Evolutionary conservation across 2,113 vertebrate species (phyloP).

Genomic region (Chaenogobius annularis): DNA sequence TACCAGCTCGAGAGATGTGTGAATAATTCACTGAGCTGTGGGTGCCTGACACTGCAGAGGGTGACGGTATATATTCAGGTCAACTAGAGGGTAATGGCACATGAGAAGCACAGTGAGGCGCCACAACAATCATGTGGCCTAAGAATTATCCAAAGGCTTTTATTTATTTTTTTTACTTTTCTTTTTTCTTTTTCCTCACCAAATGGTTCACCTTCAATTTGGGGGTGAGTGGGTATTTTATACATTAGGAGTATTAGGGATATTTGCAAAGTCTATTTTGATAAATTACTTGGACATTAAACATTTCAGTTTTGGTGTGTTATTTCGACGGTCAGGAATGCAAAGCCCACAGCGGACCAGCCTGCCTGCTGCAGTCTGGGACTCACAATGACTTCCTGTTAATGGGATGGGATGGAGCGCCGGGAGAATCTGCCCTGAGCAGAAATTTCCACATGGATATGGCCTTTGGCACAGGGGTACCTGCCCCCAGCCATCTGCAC

Average conservation of each 20-base stretch:
- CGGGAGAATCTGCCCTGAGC: conserved; percentile 62
- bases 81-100: conserved; percentile 7
- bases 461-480: conserved; percentile 70
- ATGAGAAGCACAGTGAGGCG: background rate
- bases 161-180: no score
- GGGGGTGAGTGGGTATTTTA: no score
- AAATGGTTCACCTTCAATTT: no score
- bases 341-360: conserved; percentile 49
- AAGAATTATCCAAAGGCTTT: background rate
- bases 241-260: no score
- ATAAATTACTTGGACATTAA: background rate
- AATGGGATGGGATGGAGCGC: conserved; percentile 58
- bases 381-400: conserved; percentile 71
- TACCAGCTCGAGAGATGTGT: background rate
- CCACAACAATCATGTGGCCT: background rate
- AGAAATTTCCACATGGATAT: conserved; percentile 76
- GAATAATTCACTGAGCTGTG: conserved; percentile 4
- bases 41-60: background rate
- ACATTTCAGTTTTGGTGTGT: conserved; percentile 13
- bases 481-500: conserved; percentile 72
- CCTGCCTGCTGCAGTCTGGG: conserved; percentile 55
- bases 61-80: conserved; percentile 6
- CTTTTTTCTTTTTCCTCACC: background rate
- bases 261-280: no score
- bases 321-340: conserved; percentile 54